Conservation (phyloP, 2,888 invertebrate species). For the Apeira syringaria region DNA sequence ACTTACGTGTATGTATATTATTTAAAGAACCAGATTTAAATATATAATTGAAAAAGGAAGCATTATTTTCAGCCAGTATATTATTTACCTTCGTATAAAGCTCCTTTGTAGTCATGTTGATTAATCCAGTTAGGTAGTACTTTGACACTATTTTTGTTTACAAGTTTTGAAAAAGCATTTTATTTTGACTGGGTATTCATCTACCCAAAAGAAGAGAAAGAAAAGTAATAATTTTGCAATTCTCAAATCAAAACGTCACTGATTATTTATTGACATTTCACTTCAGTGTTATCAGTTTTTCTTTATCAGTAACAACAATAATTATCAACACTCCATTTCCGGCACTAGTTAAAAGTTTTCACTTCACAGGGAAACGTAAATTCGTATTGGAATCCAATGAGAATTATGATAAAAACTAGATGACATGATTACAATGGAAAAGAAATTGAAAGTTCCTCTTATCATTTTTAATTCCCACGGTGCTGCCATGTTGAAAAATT, state of each 20-base stretch:
- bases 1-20: no score
- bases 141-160: conserved; percentile 58
- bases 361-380: conserved; percentile 44
- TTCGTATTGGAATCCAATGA: conserved; percentile 55
- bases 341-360: conserved; percentile 24
- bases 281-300: conserved; percentile 57
- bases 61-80: conserved; percentile 16
- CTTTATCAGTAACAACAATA: conserved; percentile 35
- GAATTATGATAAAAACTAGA: conserved; percentile 46
- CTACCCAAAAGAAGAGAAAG: conserved; percentile 59
- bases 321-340: conserved; percentile 15
- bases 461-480: conserved; percentile 62
- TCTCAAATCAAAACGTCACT: conserved; percentile 73
- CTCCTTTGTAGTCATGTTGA: conserved; percentile 77
- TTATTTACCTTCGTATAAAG: conserved; percentile 76
- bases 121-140: conserved; percentile 15
- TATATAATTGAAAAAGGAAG: conserved; percentile 2
- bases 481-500: conserved; percentile 60
- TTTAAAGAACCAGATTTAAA: no score
- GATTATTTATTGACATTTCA: conserved; percentile 62
- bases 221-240: no score
- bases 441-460: conserved; percentile 61
- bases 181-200: conserved; percentile 63
- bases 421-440: conserved; percentile 54
- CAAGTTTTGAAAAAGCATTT: conserved; percentile 66